Evolutionary conservation across 1,140 invertebrate genomes (phyloP), one percentile per base, ranked within the genome.

Genomic region (Ips typographus): DNA sequence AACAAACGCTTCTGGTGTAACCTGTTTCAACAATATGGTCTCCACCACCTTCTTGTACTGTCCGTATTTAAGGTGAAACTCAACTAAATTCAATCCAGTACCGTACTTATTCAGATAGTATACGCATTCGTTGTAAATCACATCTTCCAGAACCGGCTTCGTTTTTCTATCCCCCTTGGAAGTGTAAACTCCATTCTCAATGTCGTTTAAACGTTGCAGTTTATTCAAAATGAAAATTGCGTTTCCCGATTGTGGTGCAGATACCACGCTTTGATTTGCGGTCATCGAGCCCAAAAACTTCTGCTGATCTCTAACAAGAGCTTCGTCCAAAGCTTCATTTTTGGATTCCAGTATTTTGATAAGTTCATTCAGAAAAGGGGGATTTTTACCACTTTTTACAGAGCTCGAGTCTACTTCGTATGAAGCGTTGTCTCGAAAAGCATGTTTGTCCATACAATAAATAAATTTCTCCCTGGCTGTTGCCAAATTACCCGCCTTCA

Each of bases 401-500:
- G 41, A 53, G 39, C 36, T 56, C 5, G 7, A 59, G n/a, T 49
- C 65, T 4, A 62, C 4, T 8, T 60, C 65, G 68, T 40, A 47
- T 2, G 47, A 65, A 4, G 8, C 6, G 4, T 40, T 39, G 36
- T 79, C 77, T 47, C 74, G 75, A 53, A 74, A 68, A 36, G 62
- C 57, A 60, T 62, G 57, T 66, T 80, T 84, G 59, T 85, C 84
- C 68, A 87, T 83, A 74, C 85, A 88, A 38, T 83, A 77, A 6
- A 83, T 80, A 75, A 87, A 88, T 75, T 90, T 90, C 47, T 89
- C 87, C 40, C 91, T 82, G 1, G 94, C 93, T 83, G 87, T 65
- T 83, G 84, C 78, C 83, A 87, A 92, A 74, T 91, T 88, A 1
- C 93, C 92, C 1, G 90, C 88, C 72, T 89, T 89, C 1, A 96